phyloP scores from a whole-genome alignment of 2,797 vertebrate genomes.

The Parambassis ranga region DNA sequence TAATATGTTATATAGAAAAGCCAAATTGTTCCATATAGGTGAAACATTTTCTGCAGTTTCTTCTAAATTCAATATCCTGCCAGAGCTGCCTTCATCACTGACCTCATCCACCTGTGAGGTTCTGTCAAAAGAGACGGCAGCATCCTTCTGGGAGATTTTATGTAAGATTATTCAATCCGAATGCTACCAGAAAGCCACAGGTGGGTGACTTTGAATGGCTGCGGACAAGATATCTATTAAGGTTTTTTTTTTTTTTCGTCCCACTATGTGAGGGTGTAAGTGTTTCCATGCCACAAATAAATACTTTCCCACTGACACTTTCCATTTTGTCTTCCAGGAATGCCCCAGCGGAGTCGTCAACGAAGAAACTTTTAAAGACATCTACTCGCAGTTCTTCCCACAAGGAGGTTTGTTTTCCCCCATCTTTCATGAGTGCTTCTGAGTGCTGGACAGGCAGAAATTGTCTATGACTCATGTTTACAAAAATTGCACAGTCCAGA shows the following conservation, averaged over 20 bases:
- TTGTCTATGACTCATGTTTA: neutral
- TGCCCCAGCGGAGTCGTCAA: slow-evolving; percentile 98
- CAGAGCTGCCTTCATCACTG: slow-evolving; percentile 10
- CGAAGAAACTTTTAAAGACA: slow-evolving; percentile 98
- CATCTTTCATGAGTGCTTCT: neutral
- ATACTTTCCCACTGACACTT: no score
- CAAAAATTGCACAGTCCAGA: slow-evolving; percentile 1
- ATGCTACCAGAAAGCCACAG: slow-evolving; percentile 9
- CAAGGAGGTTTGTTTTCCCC: slow-evolving; percentile 87
- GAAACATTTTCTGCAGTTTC: slow-evolving; percentile 17
- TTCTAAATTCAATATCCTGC: slow-evolving; percentile 43
- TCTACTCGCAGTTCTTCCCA: slow-evolving; percentile 98
- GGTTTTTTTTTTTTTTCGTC: slow-evolving; percentile 27
- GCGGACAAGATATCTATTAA: neutral
- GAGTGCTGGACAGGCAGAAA: neutral
- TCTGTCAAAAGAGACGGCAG: slow-evolving; percentile 23
- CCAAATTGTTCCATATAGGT: neutral
- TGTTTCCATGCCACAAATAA: no score
- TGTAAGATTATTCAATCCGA: slow-evolving; percentile 13
- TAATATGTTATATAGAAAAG: neutral
- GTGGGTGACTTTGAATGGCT: slow-evolving; percentile 20
- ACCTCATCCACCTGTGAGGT: slow-evolving; percentile 11
- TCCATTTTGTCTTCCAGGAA: slow-evolving; percentile 80
- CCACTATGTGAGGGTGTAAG: slow-evolving; percentile 2
- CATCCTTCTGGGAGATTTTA: neutral